These are phyloP conservation scores for Melieria picta DNA, from an alignment of 2,888 invertebrate species.

Conservation along the genomic window DNA sequence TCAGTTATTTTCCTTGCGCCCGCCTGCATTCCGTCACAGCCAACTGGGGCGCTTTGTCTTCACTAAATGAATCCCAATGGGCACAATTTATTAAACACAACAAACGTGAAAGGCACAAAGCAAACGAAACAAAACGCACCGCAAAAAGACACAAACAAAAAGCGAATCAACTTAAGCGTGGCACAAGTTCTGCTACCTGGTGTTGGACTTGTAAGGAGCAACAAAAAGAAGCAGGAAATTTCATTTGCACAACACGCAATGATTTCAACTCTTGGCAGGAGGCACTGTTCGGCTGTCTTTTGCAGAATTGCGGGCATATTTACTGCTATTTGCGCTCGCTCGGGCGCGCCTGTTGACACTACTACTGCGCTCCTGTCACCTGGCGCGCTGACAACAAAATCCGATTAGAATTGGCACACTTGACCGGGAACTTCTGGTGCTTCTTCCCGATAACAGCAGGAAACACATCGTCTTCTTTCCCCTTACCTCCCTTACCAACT, in stretches of 20 bases:
- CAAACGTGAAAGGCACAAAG: neutral
- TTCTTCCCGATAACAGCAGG: neutral
- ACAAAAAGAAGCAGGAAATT: constrained; percentile 10
- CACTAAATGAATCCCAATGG: constrained; percentile 23
- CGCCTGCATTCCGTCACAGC: no score
- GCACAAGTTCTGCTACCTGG: neutral
- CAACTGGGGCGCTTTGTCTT: constrained; percentile 1
- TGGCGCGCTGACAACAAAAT: constrained; percentile 53
- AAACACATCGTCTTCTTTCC: neutral
- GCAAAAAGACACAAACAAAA: neutral
- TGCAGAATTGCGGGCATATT: neutral
- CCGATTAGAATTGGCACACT: constrained; percentile 53
- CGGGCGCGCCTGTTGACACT: no score
- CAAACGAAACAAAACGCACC: neutral
- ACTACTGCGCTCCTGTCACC: no score
- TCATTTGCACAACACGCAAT: constrained; percentile 16
- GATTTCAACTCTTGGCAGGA: neutral
- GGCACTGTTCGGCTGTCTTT: constrained; percentile 8
- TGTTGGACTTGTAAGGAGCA: neutral
- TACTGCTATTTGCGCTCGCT: no score
- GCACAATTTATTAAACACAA: constrained; percentile 19
- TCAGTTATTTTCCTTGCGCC: no score
- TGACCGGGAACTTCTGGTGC: constrained; percentile 22
- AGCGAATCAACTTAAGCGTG: neutral
- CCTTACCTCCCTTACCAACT: neutral